Base-by-base conservation (phyloP, 1,140 invertebrate species). In the Brachionus koreanus region DNA sequence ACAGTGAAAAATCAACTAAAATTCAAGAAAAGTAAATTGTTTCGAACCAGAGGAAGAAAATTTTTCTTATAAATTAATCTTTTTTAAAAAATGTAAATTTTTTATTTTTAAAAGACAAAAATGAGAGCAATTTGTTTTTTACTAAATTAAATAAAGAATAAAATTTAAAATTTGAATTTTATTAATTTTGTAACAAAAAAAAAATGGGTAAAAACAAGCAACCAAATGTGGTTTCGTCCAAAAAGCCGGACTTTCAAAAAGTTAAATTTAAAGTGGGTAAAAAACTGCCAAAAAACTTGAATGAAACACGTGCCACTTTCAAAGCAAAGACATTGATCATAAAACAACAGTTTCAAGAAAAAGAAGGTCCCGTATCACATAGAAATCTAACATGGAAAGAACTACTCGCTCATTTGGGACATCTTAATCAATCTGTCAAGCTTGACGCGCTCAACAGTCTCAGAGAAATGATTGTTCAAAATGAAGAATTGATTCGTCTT, bases 291-390 rank as follows among this genome's bases (percentile, higher is more conserved):
- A 91, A 90, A 84, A 87, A 86, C 49, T 91, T 92, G 57, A 96
- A 96, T 90, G 91, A 93, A 3, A 96, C 94, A 0, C 92, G 95
- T 86, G 93, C 93, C 0, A 91, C 92, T 84, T 96, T 96, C 85
- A 95, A 95, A 91, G 91, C 94, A 1, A 93, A 93, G 84, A 93
- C 94, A 86, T 95, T 97, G 84, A 88, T 94, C 7, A 91, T 96
- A 46, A 90, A 90, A 79, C 91, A 93, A 85, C 93, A 95, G 85
- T 87, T 94, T 0, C 92, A 92, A 85, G 90, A 91, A 61, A 90
- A 91, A 76, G 87, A 88, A 82, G 88, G 89, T 37, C 87, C 89
- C 2, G 91, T 89, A 85, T 79, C 82, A 29, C 49, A 61, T 25
- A 49, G 83, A 83, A 81, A 69, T 61, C 83, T 83, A 75, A 84